These are phyloP conservation scores for Thera obeliscata DNA, from an alignment of 2,888 invertebrate species.

Conservation along the genomic window DNA sequence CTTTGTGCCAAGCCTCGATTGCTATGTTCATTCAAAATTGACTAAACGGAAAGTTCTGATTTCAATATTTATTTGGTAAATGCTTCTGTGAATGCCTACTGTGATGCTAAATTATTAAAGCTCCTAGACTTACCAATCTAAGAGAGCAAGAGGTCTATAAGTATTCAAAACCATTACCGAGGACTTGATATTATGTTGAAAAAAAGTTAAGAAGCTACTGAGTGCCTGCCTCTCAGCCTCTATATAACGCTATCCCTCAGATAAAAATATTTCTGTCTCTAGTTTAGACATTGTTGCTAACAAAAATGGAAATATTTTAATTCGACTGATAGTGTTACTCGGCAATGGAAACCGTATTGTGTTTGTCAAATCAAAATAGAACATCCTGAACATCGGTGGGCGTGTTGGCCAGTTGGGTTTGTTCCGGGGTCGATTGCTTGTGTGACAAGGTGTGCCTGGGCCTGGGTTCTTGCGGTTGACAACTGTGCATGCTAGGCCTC, in stretches of 20 bases:
- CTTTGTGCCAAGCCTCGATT: background rate
- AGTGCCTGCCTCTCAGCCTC: too few species aligned
- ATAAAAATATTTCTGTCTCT: too few species aligned
- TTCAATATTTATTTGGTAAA: slow-evolving; percentile 6
- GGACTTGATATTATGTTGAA: background rate
- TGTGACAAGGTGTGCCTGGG: slow-evolving; percentile 58
- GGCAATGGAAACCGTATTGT: too few species aligned
- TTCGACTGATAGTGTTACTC: too few species aligned
- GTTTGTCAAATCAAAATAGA: slow-evolving; percentile 71
- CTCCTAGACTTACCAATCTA: background rate
- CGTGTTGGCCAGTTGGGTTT: slow-evolving; percentile 81
- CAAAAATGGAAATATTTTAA: too few species aligned
- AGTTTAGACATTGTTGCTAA: too few species aligned
- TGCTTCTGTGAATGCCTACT: background rate
- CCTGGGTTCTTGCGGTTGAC: slow-evolving; percentile 76
- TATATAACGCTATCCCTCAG: too few species aligned
- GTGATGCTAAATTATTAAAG: background rate
- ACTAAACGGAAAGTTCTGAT: slow-evolving; percentile 43
- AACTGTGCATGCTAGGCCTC: slow-evolving; percentile 89
- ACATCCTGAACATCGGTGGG: slow-evolving; percentile 88
- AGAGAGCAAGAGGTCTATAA: slow-evolving; percentile 14
- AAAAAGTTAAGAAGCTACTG: background rate
- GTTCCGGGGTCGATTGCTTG: slow-evolving; percentile 66
- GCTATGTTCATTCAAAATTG: slow-evolving; percentile 66
- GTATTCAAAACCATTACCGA: background rate